Base-by-base conservation (phyloP, 2,113 vertebrate species). In the Puma concolor region DNA sequence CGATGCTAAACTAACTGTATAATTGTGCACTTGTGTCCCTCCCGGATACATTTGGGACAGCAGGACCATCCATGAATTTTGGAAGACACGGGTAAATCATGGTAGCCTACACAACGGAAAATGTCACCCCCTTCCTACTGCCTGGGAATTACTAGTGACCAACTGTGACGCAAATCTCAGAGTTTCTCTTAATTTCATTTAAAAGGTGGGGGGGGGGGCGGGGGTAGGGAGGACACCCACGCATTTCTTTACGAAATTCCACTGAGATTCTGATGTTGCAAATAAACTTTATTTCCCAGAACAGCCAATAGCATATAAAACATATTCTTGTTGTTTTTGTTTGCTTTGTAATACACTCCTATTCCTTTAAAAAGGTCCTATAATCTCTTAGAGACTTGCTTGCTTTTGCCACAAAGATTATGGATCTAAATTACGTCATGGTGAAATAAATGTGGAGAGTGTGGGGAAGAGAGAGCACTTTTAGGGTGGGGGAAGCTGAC, bases 161-260 rank as follows among this genome's bases (percentile, higher is more conserved):
- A 38, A 48, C 17, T 16, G 9, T 19, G 60, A 66, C 0, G 2
- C 50, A 14, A 19, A 71, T 0, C 48, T 89, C 88, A 64, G 54
- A 94, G 74, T 95, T 95, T 74, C 67, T 63, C 38, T 89, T 85
- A 50, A 94, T 88, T 89, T 87, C 66, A 82, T 63, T 91, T 86
- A 16, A 87, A 72, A 66, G 25, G 57, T 57, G 19, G 19, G 8
- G 54, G 16, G 19, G 23, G 48, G 19, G 15, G 6, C 1, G 23
- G 10, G 44, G 33, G 8, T 0, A 5, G 11, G 27, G 19, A 1
- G 33, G 14, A 54, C 17, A 60, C 16, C 17, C 60, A 63, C 41
- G 38, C 13, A 38, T 93, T 95, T 93, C 86, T 92, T 86, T 16
- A 93, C 71, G 54, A 76, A 97, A 95, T 72, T 94, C 90, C 71